These are phyloP conservation scores for Thunnus thynnus DNA, from an alignment of 2,113 vertebrate genomes.

Conservation along the genomic window DNA sequence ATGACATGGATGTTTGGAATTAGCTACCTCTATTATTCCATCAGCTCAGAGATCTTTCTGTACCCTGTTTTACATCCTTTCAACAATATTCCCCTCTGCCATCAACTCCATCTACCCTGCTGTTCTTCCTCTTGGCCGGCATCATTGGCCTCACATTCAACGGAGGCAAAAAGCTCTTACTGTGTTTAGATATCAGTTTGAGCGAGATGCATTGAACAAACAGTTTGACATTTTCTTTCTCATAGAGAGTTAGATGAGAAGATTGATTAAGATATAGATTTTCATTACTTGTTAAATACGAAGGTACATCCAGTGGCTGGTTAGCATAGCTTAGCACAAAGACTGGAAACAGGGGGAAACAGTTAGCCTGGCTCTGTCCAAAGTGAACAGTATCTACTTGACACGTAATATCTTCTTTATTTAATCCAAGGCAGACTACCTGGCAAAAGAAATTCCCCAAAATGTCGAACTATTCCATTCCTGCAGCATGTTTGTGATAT, in stretches of 20 bases:
- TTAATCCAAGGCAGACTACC: background rate
- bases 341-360: no score
- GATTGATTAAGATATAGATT: no score
- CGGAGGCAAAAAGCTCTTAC: background rate
- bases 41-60: background rate
- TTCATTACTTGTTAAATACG: no score
- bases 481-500: background rate
- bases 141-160: constrained; percentile 10
- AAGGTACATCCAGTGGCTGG: no score
- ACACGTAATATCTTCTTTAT: background rate
- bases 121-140: background rate
- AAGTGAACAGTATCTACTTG: background rate
- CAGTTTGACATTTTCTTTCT: background rate
- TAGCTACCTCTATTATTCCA: constrained; percentile 23
- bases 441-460: background rate
- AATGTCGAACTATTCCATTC: background rate
- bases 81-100: constrained; percentile 6
- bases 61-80: background rate
- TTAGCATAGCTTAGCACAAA: background rate
- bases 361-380: background rate
- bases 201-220: background rate
- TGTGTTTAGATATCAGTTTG: background rate
- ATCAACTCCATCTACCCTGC: constrained; percentile 4
- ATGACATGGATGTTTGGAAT: constrained; percentile 21
- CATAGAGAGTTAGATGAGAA: background rate